phyloP scores from a whole-genome alignment of 2,797 vertebrate genomes.

The Natrix natrix region DNA sequence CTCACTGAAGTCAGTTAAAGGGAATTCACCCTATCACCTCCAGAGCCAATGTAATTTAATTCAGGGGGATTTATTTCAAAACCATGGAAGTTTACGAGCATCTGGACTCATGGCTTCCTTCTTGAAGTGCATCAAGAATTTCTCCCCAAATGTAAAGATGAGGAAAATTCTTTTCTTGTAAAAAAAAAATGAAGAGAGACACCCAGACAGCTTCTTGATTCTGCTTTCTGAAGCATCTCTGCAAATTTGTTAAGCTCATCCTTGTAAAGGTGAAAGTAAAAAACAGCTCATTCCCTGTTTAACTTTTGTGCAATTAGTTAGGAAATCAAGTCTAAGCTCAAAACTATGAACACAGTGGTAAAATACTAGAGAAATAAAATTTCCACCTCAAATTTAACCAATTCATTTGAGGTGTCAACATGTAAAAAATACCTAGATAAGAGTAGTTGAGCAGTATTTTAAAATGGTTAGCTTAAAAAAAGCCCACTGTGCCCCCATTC shows the following conservation, averaged over 20 bases:
- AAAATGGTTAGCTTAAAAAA: background rate
- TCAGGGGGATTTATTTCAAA: background rate
- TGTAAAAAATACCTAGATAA: background rate
- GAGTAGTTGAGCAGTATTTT: background rate
- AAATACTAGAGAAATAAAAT: background rate
- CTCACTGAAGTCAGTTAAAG: too few relatives aligned
- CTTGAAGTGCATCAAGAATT: background rate
- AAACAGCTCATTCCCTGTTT: background rate
- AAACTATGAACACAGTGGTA: background rate
- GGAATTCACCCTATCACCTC: background rate
- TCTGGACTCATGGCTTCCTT: background rate
- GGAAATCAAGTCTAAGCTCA: background rate
- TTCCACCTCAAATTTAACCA: background rate
- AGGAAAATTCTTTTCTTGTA: background rate
- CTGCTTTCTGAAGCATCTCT: background rate
- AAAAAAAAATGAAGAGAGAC: background rate
- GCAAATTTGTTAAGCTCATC: background rate
- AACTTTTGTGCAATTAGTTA: background rate
- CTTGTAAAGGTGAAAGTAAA: background rate
- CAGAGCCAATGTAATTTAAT: background rate
- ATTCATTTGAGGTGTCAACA: background rate
- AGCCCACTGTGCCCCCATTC: background rate
- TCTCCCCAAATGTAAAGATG: background rate
- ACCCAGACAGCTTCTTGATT: background rate
- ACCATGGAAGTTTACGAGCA: background rate